These are phyloP conservation scores for Ceryle rudis DNA, from an alignment of 2,797 vertebrate species.

Conservation along the genomic window DNA sequence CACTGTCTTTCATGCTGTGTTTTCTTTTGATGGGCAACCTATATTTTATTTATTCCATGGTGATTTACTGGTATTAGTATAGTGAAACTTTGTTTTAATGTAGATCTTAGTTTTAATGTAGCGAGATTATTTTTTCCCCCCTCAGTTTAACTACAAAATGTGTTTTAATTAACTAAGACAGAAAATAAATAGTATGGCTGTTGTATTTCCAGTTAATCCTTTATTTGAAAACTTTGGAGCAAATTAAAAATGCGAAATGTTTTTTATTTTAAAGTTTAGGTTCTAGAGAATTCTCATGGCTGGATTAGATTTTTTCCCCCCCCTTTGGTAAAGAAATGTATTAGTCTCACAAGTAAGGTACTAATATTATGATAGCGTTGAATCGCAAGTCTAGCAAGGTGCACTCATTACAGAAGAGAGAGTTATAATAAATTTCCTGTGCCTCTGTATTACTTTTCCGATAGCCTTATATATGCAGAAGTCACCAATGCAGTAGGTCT, in stretches of 20 bases:
- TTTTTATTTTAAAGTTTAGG: background rate
- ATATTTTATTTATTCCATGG: background rate
- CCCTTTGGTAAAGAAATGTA: background rate
- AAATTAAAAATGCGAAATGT: background rate
- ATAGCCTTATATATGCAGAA: background rate
- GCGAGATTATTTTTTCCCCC: background rate
- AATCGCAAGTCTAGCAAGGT: background rate
- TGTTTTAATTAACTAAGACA: background rate
- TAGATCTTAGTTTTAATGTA: background rate
- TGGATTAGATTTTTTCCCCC: background rate
- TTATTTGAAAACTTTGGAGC: background rate
- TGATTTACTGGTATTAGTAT: background rate
- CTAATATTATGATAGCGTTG: too few relatives aligned
- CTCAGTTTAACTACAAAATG: background rate
- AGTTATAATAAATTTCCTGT: fast-evolving
- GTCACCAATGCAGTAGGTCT: background rate
- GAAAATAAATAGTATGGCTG: background rate
- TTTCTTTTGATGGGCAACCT: background rate
- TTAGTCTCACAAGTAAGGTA: background rate
- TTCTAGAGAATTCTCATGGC: background rate
- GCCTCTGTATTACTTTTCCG: background rate
- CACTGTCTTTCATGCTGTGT: background rate
- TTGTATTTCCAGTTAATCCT: background rate
- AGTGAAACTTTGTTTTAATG: background rate
- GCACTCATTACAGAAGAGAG: fast-evolving